Conservation (phyloP, 2,888 invertebrate species). For the Microplitis deprimator region DNA sequence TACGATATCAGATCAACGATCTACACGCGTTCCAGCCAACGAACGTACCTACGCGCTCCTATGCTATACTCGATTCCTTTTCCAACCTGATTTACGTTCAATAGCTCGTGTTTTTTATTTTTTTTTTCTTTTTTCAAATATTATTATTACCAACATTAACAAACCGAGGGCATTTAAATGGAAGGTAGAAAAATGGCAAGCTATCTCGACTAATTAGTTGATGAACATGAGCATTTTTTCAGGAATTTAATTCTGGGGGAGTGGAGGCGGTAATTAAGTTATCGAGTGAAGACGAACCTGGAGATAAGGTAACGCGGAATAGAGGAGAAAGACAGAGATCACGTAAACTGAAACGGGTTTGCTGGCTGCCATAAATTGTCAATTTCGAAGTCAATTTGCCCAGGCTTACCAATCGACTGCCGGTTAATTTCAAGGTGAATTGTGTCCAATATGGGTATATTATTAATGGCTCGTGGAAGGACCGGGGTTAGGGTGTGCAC, state of each 20-base stretch:
- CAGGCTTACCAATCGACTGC: slow-evolving; percentile 71
- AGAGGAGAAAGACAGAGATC: not conserved
- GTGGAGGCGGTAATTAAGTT: slow-evolving; percentile 7
- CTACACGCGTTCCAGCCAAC: slow-evolving; percentile 62
- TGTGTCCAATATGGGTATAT: slow-evolving; percentile 72
- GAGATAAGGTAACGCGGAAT: not conserved
- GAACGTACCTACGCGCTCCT: slow-evolving; percentile 49
- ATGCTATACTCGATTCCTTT: slow-evolving; percentile 54
- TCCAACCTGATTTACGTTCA: slow-evolving; percentile 55
- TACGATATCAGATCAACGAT: slow-evolving; percentile 62
- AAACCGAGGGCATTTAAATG: slow-evolving; percentile 12
- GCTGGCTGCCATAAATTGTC: slow-evolving; percentile 66
- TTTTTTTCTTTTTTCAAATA: slow-evolving; percentile 18
- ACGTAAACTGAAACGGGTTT: not conserved
- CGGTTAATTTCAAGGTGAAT: slow-evolving; percentile 72
- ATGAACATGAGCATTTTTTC: too few relatives aligned
- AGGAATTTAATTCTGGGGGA: not conserved
- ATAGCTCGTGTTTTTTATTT: slow-evolving; percentile 40
- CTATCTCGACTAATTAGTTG: too few relatives aligned
- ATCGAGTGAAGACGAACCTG: not conserved
- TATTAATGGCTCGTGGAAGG: slow-evolving; percentile 66
- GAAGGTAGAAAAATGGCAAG: not conserved
- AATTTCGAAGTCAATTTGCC: slow-evolving; percentile 72
- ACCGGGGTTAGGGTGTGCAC: slow-evolving; percentile 54
- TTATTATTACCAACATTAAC: not conserved